Evolutionary conservation across 64 coral and sea anemone genomes (phyloP), one percentile per base, ranked within the genome.

Genomic region (Porites lutea): DNA sequence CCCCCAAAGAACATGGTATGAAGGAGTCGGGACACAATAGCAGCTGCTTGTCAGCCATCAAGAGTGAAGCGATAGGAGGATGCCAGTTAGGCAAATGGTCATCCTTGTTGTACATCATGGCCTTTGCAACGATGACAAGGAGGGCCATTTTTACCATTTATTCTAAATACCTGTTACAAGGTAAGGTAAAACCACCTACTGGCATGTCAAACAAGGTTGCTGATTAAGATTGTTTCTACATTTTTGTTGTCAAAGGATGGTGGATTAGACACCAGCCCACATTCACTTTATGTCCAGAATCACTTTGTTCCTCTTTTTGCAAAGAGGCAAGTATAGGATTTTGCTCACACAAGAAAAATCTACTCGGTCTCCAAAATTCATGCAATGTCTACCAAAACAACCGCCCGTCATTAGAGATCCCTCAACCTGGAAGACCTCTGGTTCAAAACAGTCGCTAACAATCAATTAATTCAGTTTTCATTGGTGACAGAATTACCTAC

Each of bases 221-320:
- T 23, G 22, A 7, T 4, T 37, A 37, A 37, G 63, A 86, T 23
- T 71, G 63, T 71, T 86, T 86, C 3, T 55, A 70, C n/a, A 57
- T 86, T 49, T 46, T 86, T 6, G 27, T 86, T 62, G 82, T 86
- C 82, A 86, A 86, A 65, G 48, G 82, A 86, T 19, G 82, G 65
- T 62, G 65, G 82, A 4, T 43, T 86, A 14, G 82, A 86, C 65
- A 86, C 12, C 82, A 64, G 82, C 37, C 82, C 82, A 71, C 69
- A 86, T 86, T 62, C 82, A 49, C 4, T 69, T 48, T 86, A 86
- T 71, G 65, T 71, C n/a, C 82, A 62, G 2, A 86, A 86, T 47
- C 63, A 86, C 82, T 86, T 86, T 62, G 64, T 67, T 18, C 64
- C 64, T 16, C 64, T 67, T 11, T 67, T 67, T 67, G 15, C 16